phyloP scores from a whole-genome alignment of 1,140 invertebrate genomes.

The Kradibia gibbosae region DNA sequence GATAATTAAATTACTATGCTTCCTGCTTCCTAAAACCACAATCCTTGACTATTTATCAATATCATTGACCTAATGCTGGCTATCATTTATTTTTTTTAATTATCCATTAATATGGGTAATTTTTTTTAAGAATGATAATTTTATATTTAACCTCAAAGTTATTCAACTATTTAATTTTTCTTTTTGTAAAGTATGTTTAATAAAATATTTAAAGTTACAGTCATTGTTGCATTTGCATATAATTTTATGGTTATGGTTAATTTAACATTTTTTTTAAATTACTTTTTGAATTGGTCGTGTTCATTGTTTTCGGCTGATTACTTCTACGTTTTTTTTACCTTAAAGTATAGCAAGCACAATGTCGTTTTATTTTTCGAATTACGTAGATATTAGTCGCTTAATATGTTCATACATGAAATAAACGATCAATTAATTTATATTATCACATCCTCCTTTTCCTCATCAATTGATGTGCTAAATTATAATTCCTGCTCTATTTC shows the following conservation, averaged over 20 bases:
- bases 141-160: neutral
- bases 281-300: constrained; percentile 54
- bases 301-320: constrained; percentile 27
- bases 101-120: constrained; percentile 7
- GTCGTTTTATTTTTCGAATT: constrained; percentile 47
- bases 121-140: constrained; percentile 3
- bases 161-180: neutral
- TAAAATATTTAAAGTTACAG: constrained; percentile 24
- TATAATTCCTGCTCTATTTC: constrained; percentile 54
- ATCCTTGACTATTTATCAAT: constrained; percentile 32
- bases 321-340: constrained; percentile 13
- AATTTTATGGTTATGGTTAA: constrained; percentile 31
- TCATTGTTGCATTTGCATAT: constrained; percentile 25
- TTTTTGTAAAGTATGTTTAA: neutral
- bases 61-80: constrained; percentile 51
- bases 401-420: constrained; percentile 40
- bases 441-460: constrained; percentile 18
- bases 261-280: constrained; percentile 37
- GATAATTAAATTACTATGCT: constrained; percentile 50
- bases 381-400: constrained; percentile 68
- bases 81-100: constrained; percentile 19
- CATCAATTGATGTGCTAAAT: constrained; percentile 36
- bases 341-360: constrained; percentile 48
- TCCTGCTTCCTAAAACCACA: constrained; percentile 51
- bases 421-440: constrained; percentile 50